Evolutionary conservation across 2,113 vertebrate genomes (phyloP), one percentile per base, ranked within the genome.

Genomic region (Anas platyrhynchos): DNA sequence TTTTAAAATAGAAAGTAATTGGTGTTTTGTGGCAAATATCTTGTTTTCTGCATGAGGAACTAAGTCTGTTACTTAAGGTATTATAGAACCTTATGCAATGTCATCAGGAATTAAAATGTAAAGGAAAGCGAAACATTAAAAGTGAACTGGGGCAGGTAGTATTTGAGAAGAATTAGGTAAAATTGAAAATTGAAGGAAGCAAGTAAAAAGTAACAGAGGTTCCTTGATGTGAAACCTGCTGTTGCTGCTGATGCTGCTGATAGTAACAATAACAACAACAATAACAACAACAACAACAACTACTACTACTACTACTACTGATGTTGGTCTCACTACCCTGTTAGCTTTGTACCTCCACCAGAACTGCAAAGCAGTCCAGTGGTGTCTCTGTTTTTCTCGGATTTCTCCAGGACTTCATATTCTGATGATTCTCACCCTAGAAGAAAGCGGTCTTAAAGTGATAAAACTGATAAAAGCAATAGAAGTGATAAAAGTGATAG

Each of bases 401-500:
- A 7, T 73, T 38, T 84, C n/a, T 22, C 17, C 36, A 25, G 23
- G 32, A 61, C 44, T 79, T 83, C 27, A 17, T 15, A 80, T 88
- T 91, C 75, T 67, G 21, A 55, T 73, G 43, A 61, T 6, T 80
- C 13, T 79, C 17, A 85, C n/a, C 59, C 26, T 77, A 25, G 31
- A 76, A 54, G 32, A 68, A 93, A 80, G 48, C 10, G 68, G 14
- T 15, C 21, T 93, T 76, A 62, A 91, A 76, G 44, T 58, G 54
- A 73, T 87, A 93, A 93, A 77, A 84, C 61, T 52, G 59, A 73
- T 87, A 93, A 93, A 91, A 93, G 31, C 23, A 63, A 61, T 13
- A 83, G 26, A 88, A 90, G 54, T 72, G 56, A 72, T 89, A 72
- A 84, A 88, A 94, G 58, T 72, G 48, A 87, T 72, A 91, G 93